Evolutionary conservation across 2,888 invertebrate species (phyloP).

Genomic region (Lymantria dispar): DNA sequence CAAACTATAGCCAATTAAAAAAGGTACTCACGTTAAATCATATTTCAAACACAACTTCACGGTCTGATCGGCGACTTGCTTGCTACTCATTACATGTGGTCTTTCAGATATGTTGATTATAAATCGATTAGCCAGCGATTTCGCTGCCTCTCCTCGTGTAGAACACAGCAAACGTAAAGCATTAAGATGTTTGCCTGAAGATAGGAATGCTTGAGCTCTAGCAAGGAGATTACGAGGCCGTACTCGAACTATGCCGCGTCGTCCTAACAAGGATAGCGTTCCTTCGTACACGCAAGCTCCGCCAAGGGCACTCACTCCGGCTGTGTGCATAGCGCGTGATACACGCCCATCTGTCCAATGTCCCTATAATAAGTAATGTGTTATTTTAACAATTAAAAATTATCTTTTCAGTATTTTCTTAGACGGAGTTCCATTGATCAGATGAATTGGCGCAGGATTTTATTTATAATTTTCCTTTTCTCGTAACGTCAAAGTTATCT

Average conservation of each 20-base stretch:
- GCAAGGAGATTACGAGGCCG: slow-evolving; percentile 83
- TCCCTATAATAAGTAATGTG: slow-evolving; percentile 80
- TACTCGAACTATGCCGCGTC: slow-evolving; percentile 85
- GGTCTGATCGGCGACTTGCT: slow-evolving; percentile 60
- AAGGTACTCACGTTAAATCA: slow-evolving; percentile 52
- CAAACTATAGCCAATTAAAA: too few relatives aligned
- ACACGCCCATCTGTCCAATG: slow-evolving; percentile 98
- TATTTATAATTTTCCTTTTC: too few relatives aligned
- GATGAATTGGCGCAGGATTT: too few relatives aligned
- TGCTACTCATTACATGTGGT: slow-evolving; percentile 57
- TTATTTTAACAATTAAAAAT: neutral
- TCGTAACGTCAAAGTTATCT: too few relatives aligned
- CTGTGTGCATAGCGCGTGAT: slow-evolving; percentile 83
- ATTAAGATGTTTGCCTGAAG: slow-evolving; percentile 80
- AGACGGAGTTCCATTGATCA: too few relatives aligned
- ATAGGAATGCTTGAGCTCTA: slow-evolving; percentile 79
- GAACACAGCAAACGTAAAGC: slow-evolving; percentile 62
- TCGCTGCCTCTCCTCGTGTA: slow-evolving; percentile 52
- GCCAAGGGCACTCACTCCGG: slow-evolving; percentile 80
- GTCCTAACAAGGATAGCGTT: slow-evolving; percentile 81
- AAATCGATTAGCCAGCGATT: slow-evolving; percentile 49
- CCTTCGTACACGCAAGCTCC: slow-evolving; percentile 76
- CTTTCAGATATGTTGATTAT: slow-evolving; percentile 54
- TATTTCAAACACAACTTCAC: slow-evolving; percentile 66
- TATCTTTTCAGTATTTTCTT: too few relatives aligned